Percentiles rank a stretch among this genome's conserved stretches.
phyloP scores from a whole-genome alignment of 2,797 vertebrate species.

The Propithecus deckenii region DNA sequence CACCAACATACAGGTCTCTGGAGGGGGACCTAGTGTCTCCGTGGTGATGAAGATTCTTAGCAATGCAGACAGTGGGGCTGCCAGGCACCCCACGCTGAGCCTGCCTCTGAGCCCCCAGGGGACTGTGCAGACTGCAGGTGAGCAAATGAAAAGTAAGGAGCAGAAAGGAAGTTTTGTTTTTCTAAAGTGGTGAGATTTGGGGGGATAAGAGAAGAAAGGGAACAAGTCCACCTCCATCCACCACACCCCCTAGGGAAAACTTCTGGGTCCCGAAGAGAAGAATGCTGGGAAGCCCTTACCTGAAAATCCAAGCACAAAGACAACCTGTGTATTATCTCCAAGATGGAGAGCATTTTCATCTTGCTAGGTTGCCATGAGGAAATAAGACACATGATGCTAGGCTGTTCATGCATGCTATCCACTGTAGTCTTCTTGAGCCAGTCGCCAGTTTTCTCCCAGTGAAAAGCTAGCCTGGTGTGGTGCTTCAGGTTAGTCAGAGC shows the following conservation, averaged over 20 bases:
- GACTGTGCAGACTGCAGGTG: conserved; percentile 84
- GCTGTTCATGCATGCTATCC: not conserved
- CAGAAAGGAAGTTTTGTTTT: not conserved
- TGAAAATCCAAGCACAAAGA: not conserved
- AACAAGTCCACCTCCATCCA: not conserved
- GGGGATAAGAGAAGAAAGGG: not conserved
- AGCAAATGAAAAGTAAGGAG: not conserved
- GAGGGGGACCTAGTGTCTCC: conserved; percentile 83
- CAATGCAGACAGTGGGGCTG: not conserved
- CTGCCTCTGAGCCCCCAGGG: conserved; percentile 86
- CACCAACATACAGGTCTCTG: conserved; percentile 84
- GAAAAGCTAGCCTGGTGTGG: not conserved
- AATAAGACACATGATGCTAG: not conserved
- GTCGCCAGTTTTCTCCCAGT: not conserved
- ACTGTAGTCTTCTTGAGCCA: not conserved
- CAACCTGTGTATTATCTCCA: not conserved
- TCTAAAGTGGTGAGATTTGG: not conserved
- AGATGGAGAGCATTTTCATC: not conserved
- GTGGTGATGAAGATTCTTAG: conserved; percentile 85
- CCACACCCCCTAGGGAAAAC: not conserved
- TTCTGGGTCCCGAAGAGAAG: not conserved
- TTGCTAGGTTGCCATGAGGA: not conserved
- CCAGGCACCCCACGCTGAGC: conserved; percentile 73
- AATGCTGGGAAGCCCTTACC: not conserved
- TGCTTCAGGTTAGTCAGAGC: not conserved